Base-by-base conservation (phyloP, 2,797 vertebrate genomes). In the Lepus townsendii region DNA sequence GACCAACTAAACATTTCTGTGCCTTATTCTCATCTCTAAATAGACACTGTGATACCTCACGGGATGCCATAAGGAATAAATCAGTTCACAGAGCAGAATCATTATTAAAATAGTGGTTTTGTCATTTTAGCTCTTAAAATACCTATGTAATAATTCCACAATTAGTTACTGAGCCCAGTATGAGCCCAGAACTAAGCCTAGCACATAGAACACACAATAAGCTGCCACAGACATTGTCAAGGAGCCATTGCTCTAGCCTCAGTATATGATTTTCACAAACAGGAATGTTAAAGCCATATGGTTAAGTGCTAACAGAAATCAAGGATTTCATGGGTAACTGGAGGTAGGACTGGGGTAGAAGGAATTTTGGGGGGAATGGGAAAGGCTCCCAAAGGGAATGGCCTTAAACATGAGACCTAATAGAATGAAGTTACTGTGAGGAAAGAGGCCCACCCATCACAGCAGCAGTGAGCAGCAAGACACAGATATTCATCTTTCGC, bases 91-190 rank as follows among this genome's bases (percentile, higher is more conserved):
- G 3, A 57, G 27, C n/a, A 78, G 80, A 87, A 65, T 27, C 27
- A 73, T n/a, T 38, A 63, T 65, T 35, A 91, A 50, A 86, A 85
- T 1, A n/a, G 66, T 54, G 35, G 62, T 69, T 66, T 9, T 38
- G 65, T 63, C 8, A 73, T 35, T 27, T 79, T 19, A 80, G 26
- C 60, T 90, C 77, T 73, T 63, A 80, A 90, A 88, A 90, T 66
- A 35, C 7, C 11, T 47, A 89, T 19, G 32, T 19, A 52, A 26
- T 42, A 20, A 24, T 54, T 63, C n/a, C 35, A 22, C 66, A 71
- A 69, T 50, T 80, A 76, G 35, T 75, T 60, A 71, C 24, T 62
- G n/a, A 80, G 54, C 7, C 38, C 19, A 6, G 1, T 17, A 27
- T 1, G 1, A 78, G n/a, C 24, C 47, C n/a, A 90, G 3, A 2